These are phyloP conservation scores for Coelogynopora nodosa DNA, from an alignment of 2,888 invertebrate genomes.

Conservation along the genomic window DNA sequence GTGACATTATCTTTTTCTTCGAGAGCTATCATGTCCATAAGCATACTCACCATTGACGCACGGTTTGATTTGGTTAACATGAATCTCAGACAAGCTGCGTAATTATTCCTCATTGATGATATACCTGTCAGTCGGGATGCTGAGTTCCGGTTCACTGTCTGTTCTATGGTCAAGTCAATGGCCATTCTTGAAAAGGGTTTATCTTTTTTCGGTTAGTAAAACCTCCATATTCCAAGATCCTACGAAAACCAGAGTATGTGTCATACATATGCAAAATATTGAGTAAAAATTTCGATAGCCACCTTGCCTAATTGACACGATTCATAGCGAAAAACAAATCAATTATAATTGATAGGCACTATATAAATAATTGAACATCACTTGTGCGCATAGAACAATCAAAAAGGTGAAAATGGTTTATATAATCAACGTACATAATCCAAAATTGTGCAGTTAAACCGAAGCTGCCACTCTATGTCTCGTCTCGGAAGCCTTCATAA, in stretches of 20 bases:
- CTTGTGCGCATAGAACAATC: background rate
- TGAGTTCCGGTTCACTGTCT: background rate
- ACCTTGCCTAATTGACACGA: background rate
- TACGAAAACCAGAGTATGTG: background rate
- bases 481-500: too few relatives aligned
- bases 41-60: background rate
- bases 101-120: background rate
- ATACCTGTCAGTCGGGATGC: background rate
- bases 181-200: background rate
- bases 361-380: background rate
- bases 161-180: background rate
- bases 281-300: background rate
- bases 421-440: too few relatives aligned
- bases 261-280: background rate
- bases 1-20: background rate
- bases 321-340: background rate
- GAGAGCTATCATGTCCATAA: background rate
- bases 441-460: too few relatives aligned
- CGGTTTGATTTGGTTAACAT: background rate
- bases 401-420: too few relatives aligned
- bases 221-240: background rate
- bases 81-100: background rate
- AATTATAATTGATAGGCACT: background rate
- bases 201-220: background rate
- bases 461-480: too few relatives aligned